Conservation (phyloP, 1,140 invertebrate species). For the Papilio xuthus region DNA sequence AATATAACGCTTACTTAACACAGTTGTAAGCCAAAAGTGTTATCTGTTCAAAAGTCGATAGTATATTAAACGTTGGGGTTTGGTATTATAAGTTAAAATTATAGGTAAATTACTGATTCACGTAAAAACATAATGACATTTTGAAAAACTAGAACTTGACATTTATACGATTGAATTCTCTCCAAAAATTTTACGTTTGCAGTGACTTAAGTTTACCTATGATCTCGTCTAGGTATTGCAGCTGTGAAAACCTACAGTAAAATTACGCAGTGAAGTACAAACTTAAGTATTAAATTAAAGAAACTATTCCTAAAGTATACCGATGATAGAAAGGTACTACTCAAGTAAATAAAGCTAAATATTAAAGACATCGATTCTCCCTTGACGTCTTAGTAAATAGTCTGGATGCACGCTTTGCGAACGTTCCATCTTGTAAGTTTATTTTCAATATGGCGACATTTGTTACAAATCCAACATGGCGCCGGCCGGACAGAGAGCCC, state of each 20-base stretch:
- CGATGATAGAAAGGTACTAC: background rate
- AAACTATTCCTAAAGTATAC: background rate
- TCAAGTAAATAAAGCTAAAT: slow-evolving; percentile 30
- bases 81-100: no score
- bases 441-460: slow-evolving; percentile 76
- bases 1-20: background rate
- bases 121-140: no score
- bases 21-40: background rate
- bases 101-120: no score
- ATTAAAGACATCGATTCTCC: slow-evolving; percentile 31
- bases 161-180: no score
- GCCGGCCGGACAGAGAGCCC: slow-evolving; percentile 71
- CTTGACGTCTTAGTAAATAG: slow-evolving; percentile 44
- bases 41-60: background rate
- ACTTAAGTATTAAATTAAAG: background rate
- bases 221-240: no score
- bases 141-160: no score
- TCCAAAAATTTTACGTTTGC: no score
- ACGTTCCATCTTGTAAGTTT: slow-evolving; percentile 56
- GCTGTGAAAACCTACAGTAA: background rate
- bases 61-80: no score
- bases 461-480: slow-evolving; percentile 77
- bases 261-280: background rate
- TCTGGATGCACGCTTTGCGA: slow-evolving; percentile 48
- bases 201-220: no score